Percentiles rank a stretch among this genome's conserved stretches.
Conservation (phyloP, 2,888 invertebrate species). For the Ophioninae sp. region DNA sequence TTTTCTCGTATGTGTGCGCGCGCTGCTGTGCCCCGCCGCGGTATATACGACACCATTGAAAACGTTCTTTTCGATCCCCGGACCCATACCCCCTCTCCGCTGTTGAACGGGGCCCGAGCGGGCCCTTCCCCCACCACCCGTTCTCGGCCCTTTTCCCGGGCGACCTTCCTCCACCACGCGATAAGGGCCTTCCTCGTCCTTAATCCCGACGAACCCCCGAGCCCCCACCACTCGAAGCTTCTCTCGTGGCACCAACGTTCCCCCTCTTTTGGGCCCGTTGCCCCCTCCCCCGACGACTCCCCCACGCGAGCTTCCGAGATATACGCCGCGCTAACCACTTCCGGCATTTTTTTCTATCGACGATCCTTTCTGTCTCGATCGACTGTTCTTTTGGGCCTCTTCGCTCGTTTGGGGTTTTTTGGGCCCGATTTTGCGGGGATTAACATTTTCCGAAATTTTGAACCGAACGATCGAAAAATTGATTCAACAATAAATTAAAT, state of each 20-base stretch:
- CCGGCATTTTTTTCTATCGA: background rate
- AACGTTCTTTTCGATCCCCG: conserved; percentile 72
- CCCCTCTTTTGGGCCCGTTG: background rate
- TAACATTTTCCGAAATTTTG: too few species aligned
- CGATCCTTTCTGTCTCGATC: background rate
- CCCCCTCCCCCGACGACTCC: conserved; percentile 40
- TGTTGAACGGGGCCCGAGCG: conserved; percentile 46
- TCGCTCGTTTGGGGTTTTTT: too few species aligned
- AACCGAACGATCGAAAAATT: too few species aligned
- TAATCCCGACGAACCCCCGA: conserved; percentile 29
- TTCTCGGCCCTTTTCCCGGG: conserved; percentile 25
- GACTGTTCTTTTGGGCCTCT: too few species aligned
- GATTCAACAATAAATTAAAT: too few species aligned
- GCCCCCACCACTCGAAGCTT: conserved; percentile 39
- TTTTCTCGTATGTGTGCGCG: background rate
- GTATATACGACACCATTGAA: conserved; percentile 78
- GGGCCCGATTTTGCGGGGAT: too few species aligned
- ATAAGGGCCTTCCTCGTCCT: conserved; percentile 55
- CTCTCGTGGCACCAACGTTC: conserved; percentile 59
- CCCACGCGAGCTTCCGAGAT: conserved; percentile 45
- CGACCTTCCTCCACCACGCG: conserved; percentile 59
- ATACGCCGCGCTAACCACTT: too few species aligned
- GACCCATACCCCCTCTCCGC: conserved; percentile 65
- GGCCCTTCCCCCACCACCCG: conserved; percentile 31
- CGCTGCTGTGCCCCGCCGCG: conserved; percentile 72